phyloP scores from a whole-genome alignment of 2,888 invertebrate species.

The Dermolepida albohirtum region DNA sequence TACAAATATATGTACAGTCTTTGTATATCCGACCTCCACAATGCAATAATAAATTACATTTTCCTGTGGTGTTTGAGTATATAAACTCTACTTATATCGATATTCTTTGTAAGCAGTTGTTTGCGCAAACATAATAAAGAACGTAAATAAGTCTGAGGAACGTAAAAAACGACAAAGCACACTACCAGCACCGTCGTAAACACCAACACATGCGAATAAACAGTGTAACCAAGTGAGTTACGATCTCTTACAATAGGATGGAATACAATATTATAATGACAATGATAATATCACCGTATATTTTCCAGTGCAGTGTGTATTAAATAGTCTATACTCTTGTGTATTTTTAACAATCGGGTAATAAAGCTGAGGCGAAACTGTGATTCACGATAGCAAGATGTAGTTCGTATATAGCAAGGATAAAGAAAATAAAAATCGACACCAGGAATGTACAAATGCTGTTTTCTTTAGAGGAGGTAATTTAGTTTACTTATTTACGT shows the following conservation, averaged over 20 bases:
- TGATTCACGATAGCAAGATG: neutral
- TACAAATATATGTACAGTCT: too few relatives aligned
- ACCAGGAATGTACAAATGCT: too few relatives aligned
- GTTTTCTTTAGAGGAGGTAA: too few relatives aligned
- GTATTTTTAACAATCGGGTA: neutral
- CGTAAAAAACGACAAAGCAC: conserved; percentile 9
- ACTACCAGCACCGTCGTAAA: conserved; percentile 7
- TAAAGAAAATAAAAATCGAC: too few relatives aligned
- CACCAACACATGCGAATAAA: conserved; percentile 19
- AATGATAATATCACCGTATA: conserved; percentile 1
- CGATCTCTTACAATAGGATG: conserved; percentile 6
- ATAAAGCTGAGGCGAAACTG: neutral
- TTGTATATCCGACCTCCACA: too few relatives aligned
- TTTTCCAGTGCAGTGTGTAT: conserved; percentile 2
- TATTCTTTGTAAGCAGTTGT: conserved; percentile 5
- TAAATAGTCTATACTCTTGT: neutral
- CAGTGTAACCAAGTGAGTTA: conserved; percentile 11
- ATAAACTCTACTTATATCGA: neutral
- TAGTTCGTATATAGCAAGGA: too few relatives aligned
- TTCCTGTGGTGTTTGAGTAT: neutral
- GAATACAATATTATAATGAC: conserved; percentile 8
- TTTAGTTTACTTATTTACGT: too few relatives aligned
- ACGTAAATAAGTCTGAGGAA: conserved; percentile 9
- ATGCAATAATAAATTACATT: neutral
- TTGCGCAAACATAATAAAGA: conserved; percentile 20